Conservation (phyloP, 2,888 invertebrate species). For the Pachydiplax longipennis region DNA sequence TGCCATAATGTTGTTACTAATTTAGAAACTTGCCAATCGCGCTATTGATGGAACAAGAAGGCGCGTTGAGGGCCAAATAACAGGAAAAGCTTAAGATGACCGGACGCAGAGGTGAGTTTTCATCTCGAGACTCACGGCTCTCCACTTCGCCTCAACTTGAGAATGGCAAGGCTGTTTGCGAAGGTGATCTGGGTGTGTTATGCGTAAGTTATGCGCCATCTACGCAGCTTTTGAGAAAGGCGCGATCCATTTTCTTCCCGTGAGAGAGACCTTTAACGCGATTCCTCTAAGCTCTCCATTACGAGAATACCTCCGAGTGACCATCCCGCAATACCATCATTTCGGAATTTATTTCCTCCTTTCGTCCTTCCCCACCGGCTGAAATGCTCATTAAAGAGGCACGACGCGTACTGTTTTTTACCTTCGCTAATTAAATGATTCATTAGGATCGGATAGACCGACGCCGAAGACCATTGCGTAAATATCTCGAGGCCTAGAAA, state of each 20-base stretch:
- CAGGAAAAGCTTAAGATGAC: background rate
- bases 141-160: background rate
- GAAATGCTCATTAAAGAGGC: background rate
- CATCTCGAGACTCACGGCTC: background rate
- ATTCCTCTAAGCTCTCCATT: background rate
- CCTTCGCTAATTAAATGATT: background rate
- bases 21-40: too few relatives aligned
- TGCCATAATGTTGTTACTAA: too few relatives aligned
- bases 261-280: background rate
- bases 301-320: background rate
- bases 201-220: constrained; percentile 12
- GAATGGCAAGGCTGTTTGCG: constrained; percentile 15
- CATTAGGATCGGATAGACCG: background rate
- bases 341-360: background rate
- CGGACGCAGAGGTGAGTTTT: background rate
- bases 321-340: background rate
- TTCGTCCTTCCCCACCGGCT: background rate
- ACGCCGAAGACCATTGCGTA: background rate
- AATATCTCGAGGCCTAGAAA: background rate
- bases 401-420: background rate
- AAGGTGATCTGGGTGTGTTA: background rate
- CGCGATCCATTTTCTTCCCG: background rate
- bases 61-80: too few relatives aligned
- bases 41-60: too few relatives aligned
- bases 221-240: background rate